A percentile compares a stretch with the other conserved stretches of the same genome.
Conservation (phyloP, 2,113 vertebrate genomes). For the Alexandromys fortis region DNA sequence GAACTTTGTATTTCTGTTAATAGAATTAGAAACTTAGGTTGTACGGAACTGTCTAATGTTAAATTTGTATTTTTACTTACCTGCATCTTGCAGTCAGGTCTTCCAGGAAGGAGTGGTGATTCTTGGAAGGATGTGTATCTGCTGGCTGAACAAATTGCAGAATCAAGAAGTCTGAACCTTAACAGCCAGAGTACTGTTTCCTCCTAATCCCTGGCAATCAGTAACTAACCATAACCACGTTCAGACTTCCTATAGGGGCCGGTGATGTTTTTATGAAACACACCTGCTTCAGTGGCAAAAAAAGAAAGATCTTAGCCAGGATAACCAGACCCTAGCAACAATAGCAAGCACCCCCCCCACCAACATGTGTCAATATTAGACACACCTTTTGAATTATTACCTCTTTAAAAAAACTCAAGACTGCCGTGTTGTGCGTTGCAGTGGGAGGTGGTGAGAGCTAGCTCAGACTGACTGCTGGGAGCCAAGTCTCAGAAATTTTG, state of each 20-base stretch:
- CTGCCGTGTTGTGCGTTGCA: rapidly evolving
- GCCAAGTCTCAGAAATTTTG: background rate
- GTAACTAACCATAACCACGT: conserved; percentile 15
- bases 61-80: background rate
- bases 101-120: background rate
- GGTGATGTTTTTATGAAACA: background rate
- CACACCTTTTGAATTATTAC: background rate
- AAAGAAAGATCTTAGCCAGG: background rate
- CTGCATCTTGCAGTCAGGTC: conserved; percentile 45
- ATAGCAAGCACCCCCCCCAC: too few species aligned
- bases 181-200: background rate
- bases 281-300: background rate
- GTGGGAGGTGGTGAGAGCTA: background rate
- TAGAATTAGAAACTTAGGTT: background rate
- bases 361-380: background rate
- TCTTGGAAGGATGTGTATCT: background rate
- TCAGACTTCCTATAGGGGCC: background rate
- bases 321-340: background rate
- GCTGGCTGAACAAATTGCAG: background rate
- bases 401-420: background rate
- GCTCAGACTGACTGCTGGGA: background rate
- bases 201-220: conserved; percentile 42
- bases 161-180: background rate
- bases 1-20: background rate
- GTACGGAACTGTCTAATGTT: background rate